Percentiles rank a stretch among this genome's conserved stretches.
These are phyloP conservation scores for Synergus umbraculus DNA, from an alignment of 2,888 invertebrate species.

Conservation along the genomic window DNA sequence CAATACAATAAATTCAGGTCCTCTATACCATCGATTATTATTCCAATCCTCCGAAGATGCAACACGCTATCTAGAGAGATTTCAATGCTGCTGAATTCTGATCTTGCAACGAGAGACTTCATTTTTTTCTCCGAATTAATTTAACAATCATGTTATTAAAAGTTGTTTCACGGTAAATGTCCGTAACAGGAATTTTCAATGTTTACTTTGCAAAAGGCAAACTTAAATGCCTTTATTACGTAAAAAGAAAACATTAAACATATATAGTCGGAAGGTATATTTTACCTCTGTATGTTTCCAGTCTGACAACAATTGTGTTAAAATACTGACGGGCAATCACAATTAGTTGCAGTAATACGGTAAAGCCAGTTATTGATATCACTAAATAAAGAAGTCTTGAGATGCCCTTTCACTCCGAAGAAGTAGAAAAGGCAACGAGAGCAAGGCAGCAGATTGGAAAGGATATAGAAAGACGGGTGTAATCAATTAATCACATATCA, in stretches of 20 bases:
- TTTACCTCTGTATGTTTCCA: too few species aligned
- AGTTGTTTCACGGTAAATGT: too few species aligned
- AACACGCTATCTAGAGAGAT: not conserved
- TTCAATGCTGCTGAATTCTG: not conserved
- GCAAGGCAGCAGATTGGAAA: not conserved
- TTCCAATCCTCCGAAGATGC: slow-evolving; percentile 6
- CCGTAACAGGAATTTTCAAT: too few species aligned
- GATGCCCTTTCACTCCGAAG: slow-evolving; percentile 33
- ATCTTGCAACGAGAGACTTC: too few species aligned
- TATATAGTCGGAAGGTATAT: too few species aligned
- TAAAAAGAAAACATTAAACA: too few species aligned
- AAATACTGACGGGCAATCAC: not conserved
- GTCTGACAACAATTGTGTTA: not conserved
- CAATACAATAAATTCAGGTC: slow-evolving; percentile 33
- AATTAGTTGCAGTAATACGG: slow-evolving; percentile 38
- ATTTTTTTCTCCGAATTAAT: too few species aligned
- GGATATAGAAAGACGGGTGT: not conserved
- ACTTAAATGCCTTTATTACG: too few species aligned
- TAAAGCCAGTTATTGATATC: slow-evolving; percentile 51
- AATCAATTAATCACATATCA: too few species aligned
- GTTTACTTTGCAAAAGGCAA: too few species aligned
- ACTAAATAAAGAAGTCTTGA: slow-evolving; percentile 53
- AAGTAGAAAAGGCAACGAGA: slow-evolving; percentile 1
- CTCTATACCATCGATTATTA: slow-evolving; percentile 3
- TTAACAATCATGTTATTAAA: too few species aligned